Evolutionary conservation across 2,113 vertebrate species (phyloP).

Genomic region (Cyphomyrus discorhynchus): DNA sequence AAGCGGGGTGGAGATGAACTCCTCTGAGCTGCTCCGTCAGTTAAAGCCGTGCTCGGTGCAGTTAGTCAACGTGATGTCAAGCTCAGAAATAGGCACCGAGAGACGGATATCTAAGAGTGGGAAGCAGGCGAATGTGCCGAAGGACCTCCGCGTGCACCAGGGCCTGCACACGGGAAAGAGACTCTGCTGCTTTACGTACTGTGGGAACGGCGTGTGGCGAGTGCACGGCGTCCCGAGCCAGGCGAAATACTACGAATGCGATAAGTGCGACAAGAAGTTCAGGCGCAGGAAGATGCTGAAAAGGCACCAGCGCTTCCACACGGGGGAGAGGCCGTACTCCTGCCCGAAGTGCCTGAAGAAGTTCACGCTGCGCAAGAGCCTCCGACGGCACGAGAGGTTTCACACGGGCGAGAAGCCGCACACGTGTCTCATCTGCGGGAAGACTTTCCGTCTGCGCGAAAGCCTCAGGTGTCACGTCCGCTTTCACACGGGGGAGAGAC

Average conservation of each 20-base stretch:
- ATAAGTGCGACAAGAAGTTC: slow-evolving; percentile 51
- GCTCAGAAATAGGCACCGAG: neutral
- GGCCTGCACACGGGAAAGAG: slow-evolving; percentile 56
- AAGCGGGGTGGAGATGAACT: slow-evolving; percentile 16
- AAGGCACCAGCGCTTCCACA: slow-evolving; percentile 60
- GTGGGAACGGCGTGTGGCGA: slow-evolving; percentile 49
- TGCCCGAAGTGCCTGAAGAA: slow-evolving; percentile 49
- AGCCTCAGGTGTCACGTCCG: slow-evolving; percentile 58
- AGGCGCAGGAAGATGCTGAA: slow-evolving; percentile 52
- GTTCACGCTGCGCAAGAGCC: slow-evolving; percentile 56
- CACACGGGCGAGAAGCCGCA: slow-evolving; percentile 60
- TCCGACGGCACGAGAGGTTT: slow-evolving; percentile 54
- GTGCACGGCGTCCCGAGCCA: slow-evolving; percentile 38
- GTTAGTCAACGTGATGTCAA: slow-evolving; percentile 48
- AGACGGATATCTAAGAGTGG: neutral
- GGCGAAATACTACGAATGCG: slow-evolving; percentile 38
- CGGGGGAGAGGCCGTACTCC: slow-evolving; percentile 53
- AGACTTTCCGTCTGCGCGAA: slow-evolving; percentile 56
- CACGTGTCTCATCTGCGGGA: slow-evolving; percentile 49
- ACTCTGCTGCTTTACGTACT: slow-evolving; percentile 56
- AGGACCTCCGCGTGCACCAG: slow-evolving; percentile 57
- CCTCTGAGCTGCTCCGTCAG: slow-evolving; percentile 39
- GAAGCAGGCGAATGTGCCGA: slow-evolving; percentile 28
- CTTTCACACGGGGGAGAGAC: slow-evolving; percentile 59
- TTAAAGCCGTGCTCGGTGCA: slow-evolving; percentile 46